A percentile compares a stretch with the other conserved stretches of the same genome.
These are phyloP conservation scores for Tapirus indicus DNA, from an alignment of 2,797 vertebrate genomes.

Conservation along the genomic window DNA sequence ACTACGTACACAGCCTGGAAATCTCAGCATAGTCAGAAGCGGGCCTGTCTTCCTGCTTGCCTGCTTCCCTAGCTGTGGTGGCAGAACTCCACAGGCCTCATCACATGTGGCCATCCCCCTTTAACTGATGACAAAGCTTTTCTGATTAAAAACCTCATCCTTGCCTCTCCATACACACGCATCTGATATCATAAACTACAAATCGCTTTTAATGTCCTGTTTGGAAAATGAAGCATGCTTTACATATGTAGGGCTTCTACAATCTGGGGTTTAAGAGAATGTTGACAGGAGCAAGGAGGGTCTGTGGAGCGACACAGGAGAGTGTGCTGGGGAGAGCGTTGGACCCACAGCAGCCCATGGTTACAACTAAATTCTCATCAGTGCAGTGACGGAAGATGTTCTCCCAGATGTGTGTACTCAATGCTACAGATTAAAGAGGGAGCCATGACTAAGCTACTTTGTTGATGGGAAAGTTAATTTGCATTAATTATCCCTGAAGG, in stretches of 20 bases:
- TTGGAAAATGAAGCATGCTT: slow-evolving; percentile 33
- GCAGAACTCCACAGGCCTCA: not conserved
- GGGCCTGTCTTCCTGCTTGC: not conserved
- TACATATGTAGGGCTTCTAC: not conserved
- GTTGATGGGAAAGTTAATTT: not conserved
- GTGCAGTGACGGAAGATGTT: not conserved
- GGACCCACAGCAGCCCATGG: not conserved
- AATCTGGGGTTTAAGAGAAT: not conserved
- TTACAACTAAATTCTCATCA: slow-evolving; percentile 3
- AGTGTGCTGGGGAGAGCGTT: not conserved
- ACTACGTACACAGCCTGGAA: not conserved
- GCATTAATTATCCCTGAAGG: not conserved
- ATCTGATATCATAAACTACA: slow-evolving; percentile 42
- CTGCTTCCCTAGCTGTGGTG: not conserved
- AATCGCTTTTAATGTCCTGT: slow-evolving; percentile 16
- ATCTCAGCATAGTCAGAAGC: not conserved
- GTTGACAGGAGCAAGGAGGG: not conserved
- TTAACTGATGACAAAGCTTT: slow-evolving; percentile 51
- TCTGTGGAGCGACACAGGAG: not conserved
- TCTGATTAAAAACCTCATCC: slow-evolving; percentile 33
- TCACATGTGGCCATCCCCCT: not conserved
- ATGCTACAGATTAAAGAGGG: not conserved
- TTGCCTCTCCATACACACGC: not conserved
- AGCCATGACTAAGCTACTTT: not conserved
- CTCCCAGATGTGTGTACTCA: not conserved